Evolutionary conservation across 2,888 invertebrate genomes (phyloP), one percentile per base, ranked within the genome.

Genomic region (Cynaeus angustus): DNA sequence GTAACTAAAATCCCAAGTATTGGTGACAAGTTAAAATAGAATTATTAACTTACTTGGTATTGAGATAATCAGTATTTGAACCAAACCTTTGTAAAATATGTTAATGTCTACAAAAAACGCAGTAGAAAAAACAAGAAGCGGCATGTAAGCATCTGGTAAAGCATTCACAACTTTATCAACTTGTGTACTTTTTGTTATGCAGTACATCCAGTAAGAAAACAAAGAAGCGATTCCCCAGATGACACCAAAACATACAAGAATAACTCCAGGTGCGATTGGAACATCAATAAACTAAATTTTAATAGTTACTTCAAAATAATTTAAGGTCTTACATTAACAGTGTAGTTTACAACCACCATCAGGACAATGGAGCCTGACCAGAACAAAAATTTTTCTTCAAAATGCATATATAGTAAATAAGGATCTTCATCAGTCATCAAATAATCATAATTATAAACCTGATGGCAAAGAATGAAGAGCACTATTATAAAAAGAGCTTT

Each of bases 331-430:
- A 48, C 48, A 4, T 16, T 16, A n/a, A 48, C 7, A n/a, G 13
- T n/a, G 48, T 48, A 16, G 7, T 14, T 16, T 1, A 16, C 7
- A n/a, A 48, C 12, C 6, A 3, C 12, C 13, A 13, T 41, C 12
- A 41, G 13, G 41, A 41, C 1, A 13, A 41, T 12, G 5, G 9
- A 4, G 6, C 3, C 0, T 6, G 41, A 10, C 41, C 41, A 41
- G 12, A 41, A 41, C 3, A 41, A n/a, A 12, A n/a, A 41, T 41
- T 41, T 41, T n/a, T 33, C 33, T 33, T 33, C n/a, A n/a, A n/a
- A n/a, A 38, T 7, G 12, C 13, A 12, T 6, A 12, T 4, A 3
- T 12, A 12, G 12, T 41, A 10, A 41, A 3, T 6, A 10, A 41
- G 41, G 3, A n/a, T 41, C 41, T 41, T 41, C 41, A 10, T 41